Evolutionary conservation across 2,113 vertebrate genomes (phyloP).

Genomic region (Osmerus mordax): DNA sequence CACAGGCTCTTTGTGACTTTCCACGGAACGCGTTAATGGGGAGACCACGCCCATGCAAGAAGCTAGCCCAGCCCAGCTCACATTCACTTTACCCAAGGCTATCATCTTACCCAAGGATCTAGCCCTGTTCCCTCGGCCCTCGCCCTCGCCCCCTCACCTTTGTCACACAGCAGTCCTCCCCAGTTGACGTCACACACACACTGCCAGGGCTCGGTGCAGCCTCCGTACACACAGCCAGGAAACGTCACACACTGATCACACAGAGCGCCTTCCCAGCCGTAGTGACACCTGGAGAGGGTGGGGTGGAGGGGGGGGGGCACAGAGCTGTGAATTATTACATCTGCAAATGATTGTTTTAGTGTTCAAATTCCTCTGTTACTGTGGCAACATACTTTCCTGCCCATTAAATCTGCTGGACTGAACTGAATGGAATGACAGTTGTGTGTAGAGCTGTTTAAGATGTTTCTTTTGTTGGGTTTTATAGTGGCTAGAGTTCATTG

Average conservation of each 20-base stretch:
- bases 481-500: too few species aligned
- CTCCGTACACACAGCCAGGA: slow-evolving; percentile 78
- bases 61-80: slow-evolving; percentile 49
- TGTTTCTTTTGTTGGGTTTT: too few species aligned
- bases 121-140: not conserved
- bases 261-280: slow-evolving; percentile 74
- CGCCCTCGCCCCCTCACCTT: slow-evolving; percentile 62
- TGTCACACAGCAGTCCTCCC: slow-evolving; percentile 81
- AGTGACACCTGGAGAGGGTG: slow-evolving; percentile 69
- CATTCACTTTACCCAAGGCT: slow-evolving; percentile 66
- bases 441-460: too few species aligned
- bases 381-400: too few species aligned
- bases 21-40: slow-evolving; percentile 39
- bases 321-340: too few species aligned
- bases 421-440: too few species aligned
- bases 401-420: too few species aligned
- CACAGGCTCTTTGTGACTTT: slow-evolving; percentile 52
- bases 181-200: slow-evolving; percentile 81
- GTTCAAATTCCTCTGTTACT: too few species aligned
- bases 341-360: too few species aligned
- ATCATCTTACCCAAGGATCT: slow-evolving; percentile 54
- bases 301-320: not conserved
- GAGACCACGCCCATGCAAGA: slow-evolving; percentile 54
- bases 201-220: slow-evolving; percentile 77
- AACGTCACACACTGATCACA: slow-evolving; percentile 76